Evolutionary conservation across 1,140 invertebrate genomes (phyloP).

Genomic region (Lepeophtheirus salmonis): DNA sequence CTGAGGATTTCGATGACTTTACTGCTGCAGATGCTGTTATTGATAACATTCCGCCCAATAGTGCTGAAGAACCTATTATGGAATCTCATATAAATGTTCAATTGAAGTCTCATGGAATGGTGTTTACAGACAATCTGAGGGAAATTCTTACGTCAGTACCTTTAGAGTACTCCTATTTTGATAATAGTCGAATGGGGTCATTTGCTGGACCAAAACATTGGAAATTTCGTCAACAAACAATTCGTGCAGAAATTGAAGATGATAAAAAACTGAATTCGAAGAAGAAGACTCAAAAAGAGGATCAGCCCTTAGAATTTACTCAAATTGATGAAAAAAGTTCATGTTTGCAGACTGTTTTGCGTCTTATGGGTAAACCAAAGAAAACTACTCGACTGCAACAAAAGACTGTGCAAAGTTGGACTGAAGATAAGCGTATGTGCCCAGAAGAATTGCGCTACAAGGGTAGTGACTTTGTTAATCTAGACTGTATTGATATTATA

Average conservation of each 20-base stretch:
- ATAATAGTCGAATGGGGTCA: slow-evolving; percentile 36
- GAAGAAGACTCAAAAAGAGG: slow-evolving; percentile 18
- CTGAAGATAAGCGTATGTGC: slow-evolving; percentile 28
- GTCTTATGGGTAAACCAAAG: slow-evolving; percentile 25
- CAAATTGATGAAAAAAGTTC: slow-evolving; percentile 25
- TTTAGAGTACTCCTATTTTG: slow-evolving; percentile 49
- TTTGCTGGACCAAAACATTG: slow-evolving; percentile 58
- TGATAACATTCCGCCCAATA: no score
- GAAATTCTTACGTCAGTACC: slow-evolving; percentile 26
- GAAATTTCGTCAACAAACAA: slow-evolving; percentile 36
- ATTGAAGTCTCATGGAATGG: neutral
- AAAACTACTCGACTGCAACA: slow-evolving; percentile 27
- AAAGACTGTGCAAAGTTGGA: slow-evolving; percentile 29
- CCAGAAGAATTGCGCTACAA: slow-evolving; percentile 32
- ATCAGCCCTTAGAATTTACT: slow-evolving; percentile 26
- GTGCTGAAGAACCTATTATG: neutral
- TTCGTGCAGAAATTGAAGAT: neutral
- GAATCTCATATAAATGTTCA: neutral
- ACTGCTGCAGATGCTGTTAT: neutral
- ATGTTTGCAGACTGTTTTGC: slow-evolving; percentile 25
- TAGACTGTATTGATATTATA: neutral
- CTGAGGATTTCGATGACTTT: slow-evolving; percentile 23
- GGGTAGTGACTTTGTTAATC: slow-evolving; percentile 27
- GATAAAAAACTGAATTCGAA: no score
- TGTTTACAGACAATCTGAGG: slow-evolving; percentile 22